These are phyloP conservation scores for Ariopsis seemanni DNA, from an alignment of 2,113 vertebrate species.

Conservation along the genomic window DNA sequence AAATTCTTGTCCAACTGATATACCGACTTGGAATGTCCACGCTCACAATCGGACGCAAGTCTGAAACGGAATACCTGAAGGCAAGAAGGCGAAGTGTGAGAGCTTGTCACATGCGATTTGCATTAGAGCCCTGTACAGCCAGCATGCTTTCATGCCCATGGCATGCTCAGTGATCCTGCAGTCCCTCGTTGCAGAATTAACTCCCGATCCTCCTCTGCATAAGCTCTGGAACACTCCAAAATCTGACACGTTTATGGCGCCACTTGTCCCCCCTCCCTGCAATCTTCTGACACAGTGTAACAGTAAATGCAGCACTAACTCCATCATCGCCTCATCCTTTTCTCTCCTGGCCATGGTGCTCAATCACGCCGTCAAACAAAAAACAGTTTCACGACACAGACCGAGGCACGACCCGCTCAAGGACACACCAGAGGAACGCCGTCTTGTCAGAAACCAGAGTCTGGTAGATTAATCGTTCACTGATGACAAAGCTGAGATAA, in stretches of 20 bases:
- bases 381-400: constrained; percentile 10
- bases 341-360: background rate
- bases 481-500: background rate
- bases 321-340: constrained; percentile 17
- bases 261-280: background rate
- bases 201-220: constrained; percentile 19
- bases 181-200: background rate
- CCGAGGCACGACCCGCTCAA: constrained; percentile 57
- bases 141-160: background rate
- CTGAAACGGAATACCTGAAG: background rate
- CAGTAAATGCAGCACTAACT: constrained; percentile 22
- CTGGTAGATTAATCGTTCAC: constrained; percentile 15
- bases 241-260: constrained; percentile 15
- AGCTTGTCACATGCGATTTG: constrained; percentile 23
- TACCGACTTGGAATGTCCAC: background rate
- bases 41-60: background rate
- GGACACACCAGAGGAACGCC: constrained; percentile 51
- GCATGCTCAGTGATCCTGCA: constrained; percentile 28
- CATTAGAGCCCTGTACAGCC: background rate
- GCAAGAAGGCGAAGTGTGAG: background rate
- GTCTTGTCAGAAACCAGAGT: constrained; percentile 48
- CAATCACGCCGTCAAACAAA: background rate
- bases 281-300: constrained; percentile 21
- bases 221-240: constrained; percentile 13
- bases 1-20: background rate